These are phyloP conservation scores for Drosophila eugracilis DNA, from an alignment of 1,140 invertebrate genomes.

Conservation along the genomic window DNA sequence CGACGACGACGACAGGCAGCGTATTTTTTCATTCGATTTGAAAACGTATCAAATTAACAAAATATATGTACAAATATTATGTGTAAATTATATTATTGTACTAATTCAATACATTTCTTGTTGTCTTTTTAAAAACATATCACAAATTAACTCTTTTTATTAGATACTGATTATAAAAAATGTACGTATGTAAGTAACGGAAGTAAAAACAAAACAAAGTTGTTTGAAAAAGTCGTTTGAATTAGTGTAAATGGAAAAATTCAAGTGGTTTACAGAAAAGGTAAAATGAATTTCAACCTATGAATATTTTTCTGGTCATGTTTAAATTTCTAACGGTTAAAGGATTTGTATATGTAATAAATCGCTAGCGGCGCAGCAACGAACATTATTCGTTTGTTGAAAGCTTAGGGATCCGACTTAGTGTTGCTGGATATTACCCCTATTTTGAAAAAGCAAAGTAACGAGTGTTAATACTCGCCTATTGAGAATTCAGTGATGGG, in stretches of 20 bases:
- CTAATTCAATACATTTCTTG: constrained; percentile 59
- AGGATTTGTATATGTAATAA: not conserved
- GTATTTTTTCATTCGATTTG: constrained; percentile 36
- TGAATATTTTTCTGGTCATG: not conserved
- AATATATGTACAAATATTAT: constrained; percentile 45
- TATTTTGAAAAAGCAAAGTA: too few relatives aligned
- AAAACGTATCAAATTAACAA: constrained; percentile 30
- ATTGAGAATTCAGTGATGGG: too few relatives aligned
- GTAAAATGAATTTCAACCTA: not conserved
- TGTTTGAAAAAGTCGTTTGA: not conserved
- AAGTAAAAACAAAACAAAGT: constrained; percentile 14
- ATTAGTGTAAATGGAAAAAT: not conserved
- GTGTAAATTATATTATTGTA: constrained; percentile 58
- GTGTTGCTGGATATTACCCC: too few relatives aligned
- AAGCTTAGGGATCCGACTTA: not conserved
- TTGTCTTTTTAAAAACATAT: constrained; percentile 51
- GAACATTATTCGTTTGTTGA: not conserved
- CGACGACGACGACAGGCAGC: too few relatives aligned
- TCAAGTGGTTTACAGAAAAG: not conserved
- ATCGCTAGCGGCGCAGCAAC: not conserved
- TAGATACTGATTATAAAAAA: constrained; percentile 34
- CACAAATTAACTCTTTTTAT: constrained; percentile 31
- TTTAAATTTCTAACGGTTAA: not conserved
- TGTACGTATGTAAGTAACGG: constrained; percentile 22
- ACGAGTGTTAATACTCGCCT: too few relatives aligned